Base-by-base conservation (phyloP, 2,888 invertebrate species). In the Hermodice carunculata region DNA sequence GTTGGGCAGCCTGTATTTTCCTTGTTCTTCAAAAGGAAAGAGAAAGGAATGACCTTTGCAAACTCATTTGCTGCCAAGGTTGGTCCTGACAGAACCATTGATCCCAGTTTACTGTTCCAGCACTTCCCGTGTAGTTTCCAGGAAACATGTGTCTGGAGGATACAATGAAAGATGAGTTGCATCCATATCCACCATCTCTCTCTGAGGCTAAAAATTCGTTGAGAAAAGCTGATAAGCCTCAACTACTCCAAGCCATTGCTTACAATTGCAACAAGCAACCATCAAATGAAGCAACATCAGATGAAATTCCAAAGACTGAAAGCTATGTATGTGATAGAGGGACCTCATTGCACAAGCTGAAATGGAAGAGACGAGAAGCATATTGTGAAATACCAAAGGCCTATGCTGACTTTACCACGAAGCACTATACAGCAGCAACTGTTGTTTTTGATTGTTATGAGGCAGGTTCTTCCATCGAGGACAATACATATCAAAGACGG, bases 311-410 rank as follows among this genome's bases (percentile, higher is more conserved):
- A 24, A 5, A 61, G 5, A 42, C 59, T 53, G 63, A 67, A 29
- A 48, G 31, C 28, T 54, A 64, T 64, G 67, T 71, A 28, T 31
- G 70, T 17, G 71, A 71, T 64, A 67, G 69, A 37, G 71, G 64
- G 19, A 59, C 54, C 17, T 48, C 68, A 31, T 17, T 70, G 32
- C 70, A 71, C 51, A 44, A 53, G 24, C 31, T 70, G 5, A 37
- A 48, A 42, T 71, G 71, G 70, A 59, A 22, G 59, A 62, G 46
- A 37, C 64, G 68, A 31, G 34, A 31, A 26, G 64, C 64, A n/a
- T 67, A 64, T 54, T 57, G 63, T 48, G 28, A 42, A 34, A 64
- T 64, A 44, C 53, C 61, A 1, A 24, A 62, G 14, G 17, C 43
- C 26, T 64, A 62, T 53, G 61, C 34, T n/a, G 61, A 52, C 29